Base-by-base conservation (phyloP, 2,797 vertebrate genomes). In the Cyprinodon diabolis region DNA sequence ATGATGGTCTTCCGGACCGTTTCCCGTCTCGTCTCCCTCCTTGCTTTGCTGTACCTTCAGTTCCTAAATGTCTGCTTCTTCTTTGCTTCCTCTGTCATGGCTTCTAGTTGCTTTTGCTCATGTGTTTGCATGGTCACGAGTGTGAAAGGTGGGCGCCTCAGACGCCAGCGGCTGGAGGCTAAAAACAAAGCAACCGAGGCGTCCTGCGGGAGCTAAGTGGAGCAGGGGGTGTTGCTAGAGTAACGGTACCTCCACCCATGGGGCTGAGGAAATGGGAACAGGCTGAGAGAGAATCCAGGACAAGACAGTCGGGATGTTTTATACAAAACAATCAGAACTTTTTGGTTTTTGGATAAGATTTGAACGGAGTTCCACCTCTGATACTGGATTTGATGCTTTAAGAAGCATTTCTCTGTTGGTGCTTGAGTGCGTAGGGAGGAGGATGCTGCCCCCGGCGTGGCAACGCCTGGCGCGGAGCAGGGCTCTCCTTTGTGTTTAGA, bases 261-360 rank as follows among this genome's bases (percentile, higher is more conserved):
- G 90, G 89, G 78, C 69, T 19, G 0, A 43, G 69, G 73, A 87
- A 90, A 90, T 23, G 74, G 66, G 90, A 84, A 55, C 89, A 60
- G 58, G 68, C 19, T 49, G 37, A 72, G 69, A 17, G 1, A 4
- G 79, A 82, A 91, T 89, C 80, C 83, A 90, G 91, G 90, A 86
- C 90, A 63, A 62, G 77, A 72, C 23, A 0, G 72, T 10, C 43
- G 15, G 48, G 51, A 65, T 21, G 49, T 47, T 40, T 56, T 21
- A 47, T 35, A 52, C 37, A 40, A 30, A 62, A 8, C 2, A 35
- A 54, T 10, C 11, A 15, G 10, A 66, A 25, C 56, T 62, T n/a
- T 0, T 74, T 17, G 9, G 19, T 1, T 52, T 6, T 76, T 69
- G 57, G 57, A 57, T 23, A 21, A 72, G 21, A 66, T 71, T n/a